Conservation (phyloP, 2,888 invertebrate genomes). For the Limnephilus lunatus region DNA sequence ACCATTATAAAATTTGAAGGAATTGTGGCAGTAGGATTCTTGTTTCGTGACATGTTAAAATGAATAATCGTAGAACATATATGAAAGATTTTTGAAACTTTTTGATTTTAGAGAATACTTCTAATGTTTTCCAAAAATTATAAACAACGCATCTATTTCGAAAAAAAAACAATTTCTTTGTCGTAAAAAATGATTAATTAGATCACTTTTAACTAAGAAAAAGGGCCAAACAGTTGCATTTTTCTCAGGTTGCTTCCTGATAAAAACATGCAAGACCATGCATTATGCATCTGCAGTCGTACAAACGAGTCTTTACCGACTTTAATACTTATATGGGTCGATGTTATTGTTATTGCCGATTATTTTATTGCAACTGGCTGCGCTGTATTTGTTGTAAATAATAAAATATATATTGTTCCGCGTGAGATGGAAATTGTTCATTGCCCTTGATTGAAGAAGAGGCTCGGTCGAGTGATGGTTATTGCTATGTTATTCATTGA, state of each 20-base stretch:
- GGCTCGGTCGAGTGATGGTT: not conserved
- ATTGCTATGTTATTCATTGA: not conserved
- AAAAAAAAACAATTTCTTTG: too few species aligned
- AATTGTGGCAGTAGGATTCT: too few species aligned
- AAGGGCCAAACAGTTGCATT: not conserved
- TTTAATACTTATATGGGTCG: constrained; percentile 5
- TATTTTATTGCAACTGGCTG: not conserved
- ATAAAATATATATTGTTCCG: not conserved
- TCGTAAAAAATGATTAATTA: too few species aligned
- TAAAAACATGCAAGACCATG: not conserved
- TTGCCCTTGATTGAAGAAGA: not conserved
- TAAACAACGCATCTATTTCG: too few species aligned
- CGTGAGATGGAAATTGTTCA: not conserved
- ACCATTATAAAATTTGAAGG: too few species aligned
- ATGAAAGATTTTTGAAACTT: too few species aligned
- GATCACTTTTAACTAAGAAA: not conserved
- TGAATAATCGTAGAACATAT: too few species aligned
- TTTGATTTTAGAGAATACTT: too few species aligned
- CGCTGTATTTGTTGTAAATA: not conserved
- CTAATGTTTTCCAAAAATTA: too few species aligned
- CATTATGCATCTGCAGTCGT: not conserved
- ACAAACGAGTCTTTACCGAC: not conserved
- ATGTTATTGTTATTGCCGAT: constrained; percentile 19
- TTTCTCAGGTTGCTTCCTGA: too few species aligned
- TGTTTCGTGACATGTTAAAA: too few species aligned